Evolutionary conservation across 2,113 vertebrate genomes (phyloP), one percentile per base, ranked within the genome.

Genomic region (Urocitellus parryii): DNA sequence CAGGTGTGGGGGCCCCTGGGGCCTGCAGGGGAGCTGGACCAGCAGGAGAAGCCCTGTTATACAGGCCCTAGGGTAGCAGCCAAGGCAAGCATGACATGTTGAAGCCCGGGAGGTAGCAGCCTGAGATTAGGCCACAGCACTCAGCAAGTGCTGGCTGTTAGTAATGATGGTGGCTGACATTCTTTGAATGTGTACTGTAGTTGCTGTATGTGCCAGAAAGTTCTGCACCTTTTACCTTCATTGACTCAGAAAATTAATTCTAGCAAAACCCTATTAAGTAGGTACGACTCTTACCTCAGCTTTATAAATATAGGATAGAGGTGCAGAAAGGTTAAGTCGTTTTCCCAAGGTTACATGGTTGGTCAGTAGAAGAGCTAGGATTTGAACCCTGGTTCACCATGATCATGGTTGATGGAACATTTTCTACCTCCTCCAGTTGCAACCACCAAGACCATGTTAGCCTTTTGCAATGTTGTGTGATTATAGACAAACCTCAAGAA

Each of bases 231-330:
- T 80, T 67, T 58, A 78, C 48, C 74, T 24, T 80, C 48, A 65
- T 13, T 63, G 83, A 37, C 39, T 95, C 51, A 58, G 45, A 14
- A 81, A 94, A 51, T 94, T 53, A 51, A 90, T 88, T 96, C 67
- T 72, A 83, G 74, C 17, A 79, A 58, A 94, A 32, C 13, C 63
- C 22, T 76, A 32, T 25, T 67, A 86, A 70, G 18, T 39, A 39
- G 45, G 32, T 48, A 68, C 29, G 42, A 45, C 22, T 89, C 45
- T 82, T 79, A 68, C 5, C 37, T 61, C 27, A 77, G 18, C 17
- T 90, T 88, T 81, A 56, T 37, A 88, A 61, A 90, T 53, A 53
- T 80, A 81, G 67, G 53, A 85, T 25, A 45, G 58, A 27, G 53
- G 32, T 16, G 87, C 42, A 70, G n/a, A 79, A 4, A 91, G 48